Conservation (phyloP, 2,888 invertebrate species). For the Tuta absoluta region DNA sequence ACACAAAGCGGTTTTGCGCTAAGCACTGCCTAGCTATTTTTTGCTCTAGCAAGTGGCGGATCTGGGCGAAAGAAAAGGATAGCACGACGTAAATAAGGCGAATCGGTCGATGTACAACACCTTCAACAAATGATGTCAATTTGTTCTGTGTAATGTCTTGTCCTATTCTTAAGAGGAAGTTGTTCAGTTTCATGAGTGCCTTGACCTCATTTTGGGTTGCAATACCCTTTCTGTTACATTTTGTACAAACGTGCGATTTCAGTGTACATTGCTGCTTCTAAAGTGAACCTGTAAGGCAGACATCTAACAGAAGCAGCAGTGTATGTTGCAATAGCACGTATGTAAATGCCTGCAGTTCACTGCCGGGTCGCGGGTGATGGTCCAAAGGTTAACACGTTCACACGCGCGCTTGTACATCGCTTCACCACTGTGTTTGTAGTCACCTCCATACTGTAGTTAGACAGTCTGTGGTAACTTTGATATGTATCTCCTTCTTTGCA, state of each 20-base stretch:
- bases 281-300: background rate
- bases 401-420: slow-evolving; percentile 68
- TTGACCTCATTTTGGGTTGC: background rate
- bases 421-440: slow-evolving; percentile 54
- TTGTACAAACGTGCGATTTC: too few species aligned
- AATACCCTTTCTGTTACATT: too few species aligned
- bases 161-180: background rate
- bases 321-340: background rate
- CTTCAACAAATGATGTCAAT: too few species aligned
- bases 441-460: slow-evolving; percentile 45
- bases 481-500: slow-evolving; percentile 53
- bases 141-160: too few species aligned
- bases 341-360: slow-evolving; percentile 2
- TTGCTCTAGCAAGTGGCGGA: too few species aligned
- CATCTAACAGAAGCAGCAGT: background rate
- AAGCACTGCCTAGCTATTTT: too few species aligned
- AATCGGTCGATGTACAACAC: too few species aligned
- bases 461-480: slow-evolving; percentile 44
- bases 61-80: too few species aligned
- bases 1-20: too few species aligned
- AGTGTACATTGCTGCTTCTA: background rate
- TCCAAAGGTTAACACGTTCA: slow-evolving; percentile 75
- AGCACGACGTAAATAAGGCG: too few species aligned
- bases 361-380: slow-evolving; percentile 66
- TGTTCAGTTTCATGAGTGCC: background rate